These are phyloP conservation scores for Zaprionus taronus DNA, from an alignment of 1,140 invertebrate genomes.

Conservation along the genomic window DNA sequence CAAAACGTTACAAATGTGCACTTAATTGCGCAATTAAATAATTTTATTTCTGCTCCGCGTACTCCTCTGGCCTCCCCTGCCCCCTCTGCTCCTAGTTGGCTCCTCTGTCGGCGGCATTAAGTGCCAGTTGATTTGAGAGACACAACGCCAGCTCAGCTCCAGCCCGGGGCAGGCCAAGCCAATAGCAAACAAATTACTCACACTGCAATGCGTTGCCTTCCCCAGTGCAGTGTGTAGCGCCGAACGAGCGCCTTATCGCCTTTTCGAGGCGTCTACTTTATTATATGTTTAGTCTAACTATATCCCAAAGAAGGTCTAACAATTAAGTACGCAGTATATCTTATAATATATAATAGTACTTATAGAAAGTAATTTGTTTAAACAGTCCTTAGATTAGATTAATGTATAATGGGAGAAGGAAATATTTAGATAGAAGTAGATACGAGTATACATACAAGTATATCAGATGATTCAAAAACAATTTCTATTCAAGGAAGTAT, in stretches of 20 bases:
- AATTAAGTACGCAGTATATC: background rate
- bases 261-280: constrained; percentile 67
- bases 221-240: constrained; percentile 12
- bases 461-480: too few species aligned
- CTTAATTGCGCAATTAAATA: constrained; percentile 84
- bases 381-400: too few species aligned
- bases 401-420: too few species aligned
- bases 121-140: constrained; percentile 41
- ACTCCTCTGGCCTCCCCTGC: constrained; percentile 13
- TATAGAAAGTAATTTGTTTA: too few species aligned
- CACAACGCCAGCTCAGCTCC: background rate
- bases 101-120: constrained; percentile 34
- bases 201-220: constrained; percentile 43
- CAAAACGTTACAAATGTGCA: constrained; percentile 84
- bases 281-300: constrained; percentile 31
- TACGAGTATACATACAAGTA: too few species aligned
- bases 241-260: constrained; percentile 47
- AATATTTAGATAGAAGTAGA: too few species aligned
- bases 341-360: background rate
- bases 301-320: too few species aligned
- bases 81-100: constrained; percentile 8
- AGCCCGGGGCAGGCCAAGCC: constrained; percentile 6
- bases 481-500: too few species aligned
- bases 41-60: constrained; percentile 75
- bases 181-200: constrained; percentile 73